Evolutionary conservation across 2,888 invertebrate species (phyloP), one percentile per base, ranked within the genome.

Genomic region (Steinernema scapterisci): DNA sequence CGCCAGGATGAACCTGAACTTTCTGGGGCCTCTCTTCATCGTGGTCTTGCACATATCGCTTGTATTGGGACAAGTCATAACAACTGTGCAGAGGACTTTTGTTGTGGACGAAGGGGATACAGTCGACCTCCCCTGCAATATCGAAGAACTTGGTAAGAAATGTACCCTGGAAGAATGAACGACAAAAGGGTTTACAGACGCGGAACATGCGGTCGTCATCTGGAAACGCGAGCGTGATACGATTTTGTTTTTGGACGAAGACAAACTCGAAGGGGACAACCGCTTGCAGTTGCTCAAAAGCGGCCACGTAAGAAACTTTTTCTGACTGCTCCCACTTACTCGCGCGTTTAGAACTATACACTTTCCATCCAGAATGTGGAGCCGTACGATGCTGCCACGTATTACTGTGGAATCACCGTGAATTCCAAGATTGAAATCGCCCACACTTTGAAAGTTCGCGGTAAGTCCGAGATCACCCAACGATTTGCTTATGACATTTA

Each of bases 311-410:
- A 73, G 71, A n/a, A 13, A 1, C 19, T 11, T 21, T 43, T 16
- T 71, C 9, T 23, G 1, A 21, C 16, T 2, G 21, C n/a, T 3
- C 16, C 1, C 1, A 31, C 19, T 31, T 23, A 16, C 5, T 27
- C n/a, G 16, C 23, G 3, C n/a, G 0, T 77, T 73, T 71, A 84
- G 83, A 82, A 77, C 75, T 80, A 80, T 45, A 78, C 78, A 54
- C 77, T 84, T 71, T 82, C 78, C 56, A 83, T 84, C 71, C 76
- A 73, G 23, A 73, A 73, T 27, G 76, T 81, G 46, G 82, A 82
- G 71, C 81, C 83, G 44, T 79, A 78, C 70, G 81, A 83, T 76
- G 80, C 77, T 43, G 79, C 79, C 44, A 76, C 79, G 54, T 84
- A 79, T 75, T 75, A 75, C 25, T 84, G 84, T 70, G 77, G 75